Percentiles rank a stretch among this genome's conserved stretches.
Evolutionary conservation across 2,797 vertebrate genomes (phyloP).

Genomic region (Argentina silus): DNA sequence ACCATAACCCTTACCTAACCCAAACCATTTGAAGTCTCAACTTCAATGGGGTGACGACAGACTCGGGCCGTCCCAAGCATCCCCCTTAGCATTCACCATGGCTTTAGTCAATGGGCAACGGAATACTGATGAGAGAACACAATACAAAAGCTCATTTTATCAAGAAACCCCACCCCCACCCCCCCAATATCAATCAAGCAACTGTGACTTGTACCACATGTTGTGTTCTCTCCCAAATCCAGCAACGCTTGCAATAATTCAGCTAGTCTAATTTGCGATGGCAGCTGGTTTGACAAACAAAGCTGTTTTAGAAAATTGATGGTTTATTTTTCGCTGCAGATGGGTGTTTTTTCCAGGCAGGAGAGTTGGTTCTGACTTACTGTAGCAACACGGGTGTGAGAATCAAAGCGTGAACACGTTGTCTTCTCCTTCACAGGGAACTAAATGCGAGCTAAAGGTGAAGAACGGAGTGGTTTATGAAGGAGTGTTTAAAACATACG

Average conservation of each 20-base stretch:
- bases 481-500: constrained; percentile 99
- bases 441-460: constrained; percentile 98
- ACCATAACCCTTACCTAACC: no score
- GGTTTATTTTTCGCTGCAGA: background rate
- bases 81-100: no score
- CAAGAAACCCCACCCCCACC: no score
- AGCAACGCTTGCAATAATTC: constrained; percentile 57
- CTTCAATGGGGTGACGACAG: no score
- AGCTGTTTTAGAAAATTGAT: constrained; percentile 54
- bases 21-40: no score
- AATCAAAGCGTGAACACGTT: background rate
- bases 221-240: constrained; percentile 49
- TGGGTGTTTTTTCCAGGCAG: no score
- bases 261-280: constrained; percentile 21
- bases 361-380: background rate
- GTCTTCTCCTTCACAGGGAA: constrained; percentile 81
- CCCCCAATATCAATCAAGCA: background rate
- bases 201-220: constrained; percentile 46
- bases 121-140: background rate
- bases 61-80: no score
- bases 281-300: no score
- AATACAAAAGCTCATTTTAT: no score
- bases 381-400: background rate
- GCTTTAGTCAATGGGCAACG: background rate
- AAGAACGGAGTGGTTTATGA: constrained; percentile 96